These are phyloP conservation scores for Ameiurus melas DNA, from an alignment of 2,113 vertebrate species.

Conservation along the genomic window DNA sequence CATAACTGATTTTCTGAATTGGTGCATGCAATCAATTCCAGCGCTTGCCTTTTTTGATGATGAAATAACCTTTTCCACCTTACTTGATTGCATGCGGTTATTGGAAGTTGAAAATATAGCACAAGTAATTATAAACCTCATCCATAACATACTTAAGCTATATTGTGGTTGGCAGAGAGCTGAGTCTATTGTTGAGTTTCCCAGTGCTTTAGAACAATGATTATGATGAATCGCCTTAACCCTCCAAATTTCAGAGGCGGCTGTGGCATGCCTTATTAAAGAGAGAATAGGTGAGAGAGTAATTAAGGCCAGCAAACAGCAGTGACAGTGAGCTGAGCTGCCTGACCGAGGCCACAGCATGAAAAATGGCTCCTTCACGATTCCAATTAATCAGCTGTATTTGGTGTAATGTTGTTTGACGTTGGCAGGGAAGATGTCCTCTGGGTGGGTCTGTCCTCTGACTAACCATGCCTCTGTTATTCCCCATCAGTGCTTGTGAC, in stretches of 20 bases:
- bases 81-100: constrained; percentile 58
- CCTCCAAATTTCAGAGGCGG: constrained; percentile 68
- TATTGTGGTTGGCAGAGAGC: constrained; percentile 63
- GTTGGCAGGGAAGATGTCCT: constrained; percentile 76
- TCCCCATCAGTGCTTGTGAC: constrained; percentile 68
- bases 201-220: constrained; percentile 67
- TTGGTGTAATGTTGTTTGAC: constrained; percentile 82
- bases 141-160: constrained; percentile 72
- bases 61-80: constrained; percentile 59
- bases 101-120: constrained; percentile 63
- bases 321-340: constrained; percentile 71
- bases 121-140: constrained; percentile 68
- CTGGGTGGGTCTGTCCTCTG: constrained; percentile 78
- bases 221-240: constrained; percentile 72
- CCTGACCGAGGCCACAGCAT: constrained; percentile 71
- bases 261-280: constrained; percentile 74
- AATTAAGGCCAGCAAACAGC: constrained; percentile 77
- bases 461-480: constrained; percentile 76
- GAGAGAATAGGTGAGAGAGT: constrained; percentile 76
- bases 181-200: constrained; percentile 68
- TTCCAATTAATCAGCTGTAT: constrained; percentile 82
- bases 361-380: constrained; percentile 77
- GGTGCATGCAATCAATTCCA: constrained; percentile 47
- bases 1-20: constrained; percentile 40
- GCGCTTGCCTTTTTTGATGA: constrained; percentile 50